Conservation (phyloP, 2,888 invertebrate species). For the Dryobota labecula region DNA sequence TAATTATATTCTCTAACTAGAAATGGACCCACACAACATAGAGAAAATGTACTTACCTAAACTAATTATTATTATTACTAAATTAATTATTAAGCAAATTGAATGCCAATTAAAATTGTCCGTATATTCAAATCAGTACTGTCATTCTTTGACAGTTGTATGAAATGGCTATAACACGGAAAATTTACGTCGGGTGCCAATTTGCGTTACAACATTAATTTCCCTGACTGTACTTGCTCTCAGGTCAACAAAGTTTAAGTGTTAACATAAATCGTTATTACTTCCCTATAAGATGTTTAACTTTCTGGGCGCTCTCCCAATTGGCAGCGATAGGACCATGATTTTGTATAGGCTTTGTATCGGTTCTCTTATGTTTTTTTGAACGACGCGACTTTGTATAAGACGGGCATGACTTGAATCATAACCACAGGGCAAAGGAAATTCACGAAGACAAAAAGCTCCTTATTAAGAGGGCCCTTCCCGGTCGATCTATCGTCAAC, state of each 20-base stretch:
- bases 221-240: neutral
- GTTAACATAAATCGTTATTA: constrained; percentile 6
- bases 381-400: constrained; percentile 11
- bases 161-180: neutral
- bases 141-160: no score
- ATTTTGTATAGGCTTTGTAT: constrained; percentile 1
- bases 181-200: neutral
- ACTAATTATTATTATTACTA: no score
- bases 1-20: neutral
- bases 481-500: no score
- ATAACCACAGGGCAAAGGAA: constrained; percentile 11
- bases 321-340: constrained; percentile 41
- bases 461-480: no score
- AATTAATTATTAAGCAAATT: no score
- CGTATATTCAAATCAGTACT: no score
- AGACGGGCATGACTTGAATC: constrained; percentile 25
- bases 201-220: neutral
- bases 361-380: constrained; percentile 3
- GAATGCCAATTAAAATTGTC: no score
- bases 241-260: constrained; percentile 12
- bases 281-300: neutral
- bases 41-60: no score
- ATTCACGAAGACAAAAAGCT: neutral
- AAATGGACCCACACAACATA: neutral
- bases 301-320: constrained; percentile 45